A percentile compares a stretch with the other conserved stretches of the same genome.
phyloP scores from a whole-genome alignment of 2,113 vertebrate genomes.

The Sylvilagus bachmani region DNA sequence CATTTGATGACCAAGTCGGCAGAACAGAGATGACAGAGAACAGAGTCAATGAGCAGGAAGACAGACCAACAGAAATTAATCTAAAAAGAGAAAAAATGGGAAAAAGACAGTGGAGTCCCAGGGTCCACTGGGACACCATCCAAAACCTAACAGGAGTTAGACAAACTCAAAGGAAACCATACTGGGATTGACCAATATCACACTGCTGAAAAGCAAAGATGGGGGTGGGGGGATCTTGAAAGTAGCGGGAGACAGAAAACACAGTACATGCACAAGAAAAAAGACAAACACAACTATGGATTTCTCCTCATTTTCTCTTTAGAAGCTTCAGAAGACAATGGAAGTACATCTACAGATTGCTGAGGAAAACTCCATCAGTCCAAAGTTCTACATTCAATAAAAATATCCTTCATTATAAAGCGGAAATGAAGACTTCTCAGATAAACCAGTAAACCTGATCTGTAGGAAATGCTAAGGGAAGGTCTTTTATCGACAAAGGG shows the following conservation, averaged over 20 bases:
- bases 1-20: neutral
- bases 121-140: neutral
- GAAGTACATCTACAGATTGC: neutral
- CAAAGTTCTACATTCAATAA: neutral
- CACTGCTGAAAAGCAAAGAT: neutral
- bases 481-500: neutral
- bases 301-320: neutral
- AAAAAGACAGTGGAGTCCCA: neutral
- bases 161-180: neutral
- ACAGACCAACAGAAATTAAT: neutral
- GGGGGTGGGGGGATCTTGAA: neutral
- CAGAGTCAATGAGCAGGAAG: neutral
- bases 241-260: neutral
- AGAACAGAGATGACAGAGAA: neutral
- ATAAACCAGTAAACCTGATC: neutral
- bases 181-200: neutral
- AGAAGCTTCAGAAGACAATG: neutral
- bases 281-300: neutral
- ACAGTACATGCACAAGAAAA: neutral
- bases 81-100: neutral
- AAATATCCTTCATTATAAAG: conserved; percentile 30
- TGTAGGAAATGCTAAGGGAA: neutral
- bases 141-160: neutral
- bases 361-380: neutral
- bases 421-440: neutral